Evolutionary conservation across 2,888 invertebrate genomes (phyloP).

Genomic region (Callyntrura sp.): DNA sequence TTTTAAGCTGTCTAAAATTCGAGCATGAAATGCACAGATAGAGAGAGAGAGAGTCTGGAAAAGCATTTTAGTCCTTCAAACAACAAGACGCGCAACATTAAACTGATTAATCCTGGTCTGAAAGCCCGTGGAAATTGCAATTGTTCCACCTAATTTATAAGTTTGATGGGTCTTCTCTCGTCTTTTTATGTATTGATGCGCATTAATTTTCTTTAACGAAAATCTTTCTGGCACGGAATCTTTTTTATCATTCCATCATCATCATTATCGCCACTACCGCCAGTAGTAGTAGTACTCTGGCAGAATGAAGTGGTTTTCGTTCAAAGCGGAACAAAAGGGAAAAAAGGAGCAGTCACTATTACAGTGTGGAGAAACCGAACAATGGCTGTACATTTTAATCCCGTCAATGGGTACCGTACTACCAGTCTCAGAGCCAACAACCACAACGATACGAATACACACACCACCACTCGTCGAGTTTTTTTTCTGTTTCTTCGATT

Average conservation of each 20-base stretch:
- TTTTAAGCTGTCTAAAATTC: not conserved
- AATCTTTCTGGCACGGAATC: not conserved
- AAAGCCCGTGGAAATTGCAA: conserved; percentile 78
- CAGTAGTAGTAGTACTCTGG: too few relatives aligned
- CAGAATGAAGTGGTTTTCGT: conserved; percentile 47
- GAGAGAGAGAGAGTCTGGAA: not conserved
- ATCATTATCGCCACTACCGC: not conserved
- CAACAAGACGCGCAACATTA: conserved; percentile 70
- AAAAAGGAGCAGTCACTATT: not conserved
- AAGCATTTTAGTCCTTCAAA: not conserved
- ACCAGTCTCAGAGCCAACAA: not conserved
- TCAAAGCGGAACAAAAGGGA: conserved; percentile 7
- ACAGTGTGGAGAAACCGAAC: not conserved
- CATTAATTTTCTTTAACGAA: conserved; percentile 19
- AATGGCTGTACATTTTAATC: conserved; percentile 7
- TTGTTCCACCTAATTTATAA: conserved; percentile 79
- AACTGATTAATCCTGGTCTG: conserved; percentile 77
- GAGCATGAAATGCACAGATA: not conserved
- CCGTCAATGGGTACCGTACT: not conserved
- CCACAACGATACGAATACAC: not conserved
- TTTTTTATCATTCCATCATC: conserved; percentile 12
- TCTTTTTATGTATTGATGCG: conserved; percentile 20
- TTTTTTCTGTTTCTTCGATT: conserved; percentile 18
- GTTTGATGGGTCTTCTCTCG: conserved; percentile 42
- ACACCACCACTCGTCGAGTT: not conserved